phyloP scores from a whole-genome alignment of 2,797 vertebrate species.

The Scolopax rusticola region DNA sequence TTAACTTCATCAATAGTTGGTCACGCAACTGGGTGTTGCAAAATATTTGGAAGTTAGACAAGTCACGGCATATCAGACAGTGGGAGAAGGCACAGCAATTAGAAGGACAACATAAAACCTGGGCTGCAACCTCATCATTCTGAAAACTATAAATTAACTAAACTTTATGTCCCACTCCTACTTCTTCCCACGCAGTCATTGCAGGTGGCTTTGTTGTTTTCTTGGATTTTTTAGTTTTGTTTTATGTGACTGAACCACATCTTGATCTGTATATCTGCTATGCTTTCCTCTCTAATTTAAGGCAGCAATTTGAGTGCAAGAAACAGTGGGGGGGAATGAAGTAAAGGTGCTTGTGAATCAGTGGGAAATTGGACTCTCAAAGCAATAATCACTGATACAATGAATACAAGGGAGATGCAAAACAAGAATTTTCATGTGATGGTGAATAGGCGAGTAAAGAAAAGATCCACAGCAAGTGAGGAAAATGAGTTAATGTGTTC shows the following conservation, averaged over 20 bases:
- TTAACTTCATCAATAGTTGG: neutral
- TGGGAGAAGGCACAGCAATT: neutral
- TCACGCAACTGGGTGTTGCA: neutral
- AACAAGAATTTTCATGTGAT: neutral
- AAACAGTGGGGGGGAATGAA: neutral
- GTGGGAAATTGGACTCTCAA: neutral
- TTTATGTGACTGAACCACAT: neutral
- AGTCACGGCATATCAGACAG: neutral
- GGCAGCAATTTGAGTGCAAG: neutral
- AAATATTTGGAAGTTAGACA: neutral
- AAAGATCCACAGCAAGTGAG: neutral
- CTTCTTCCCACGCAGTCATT: neutral
- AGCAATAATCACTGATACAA: neutral
- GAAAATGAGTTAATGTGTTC: neutral
- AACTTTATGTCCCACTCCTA: neutral
- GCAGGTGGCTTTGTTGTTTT: neutral
- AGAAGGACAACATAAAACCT: neutral
- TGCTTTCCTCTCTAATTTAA: neutral
- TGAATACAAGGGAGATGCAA: neutral
- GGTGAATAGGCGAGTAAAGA: neutral
- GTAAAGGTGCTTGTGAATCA: neutral
- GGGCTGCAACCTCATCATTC: neutral
- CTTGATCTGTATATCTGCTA: neutral
- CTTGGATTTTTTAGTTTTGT: neutral
- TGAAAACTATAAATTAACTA: neutral